Evolutionary conservation across 2,888 invertebrate genomes (phyloP), one percentile per base, ranked within the genome.

Genomic region (Celastrina argiolus): DNA sequence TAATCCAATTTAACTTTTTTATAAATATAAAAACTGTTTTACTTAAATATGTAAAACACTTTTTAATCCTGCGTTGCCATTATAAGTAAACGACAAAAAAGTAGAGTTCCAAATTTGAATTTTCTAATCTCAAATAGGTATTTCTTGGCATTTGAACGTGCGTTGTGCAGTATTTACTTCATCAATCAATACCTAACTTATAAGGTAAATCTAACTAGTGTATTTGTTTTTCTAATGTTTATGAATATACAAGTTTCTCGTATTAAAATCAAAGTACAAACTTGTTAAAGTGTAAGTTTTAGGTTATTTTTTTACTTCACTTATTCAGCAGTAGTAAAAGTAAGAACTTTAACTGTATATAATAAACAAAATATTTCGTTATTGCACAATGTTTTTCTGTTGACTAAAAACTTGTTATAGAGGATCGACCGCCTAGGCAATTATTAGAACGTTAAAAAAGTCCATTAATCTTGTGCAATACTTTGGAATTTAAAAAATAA

Each of bases 361-460:
- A 12, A 22, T 14, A 51, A 26, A 51, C 51, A 51, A 5, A 28
- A 28, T 28, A 31, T 31, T 26, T 51, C 6, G 22, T 26, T 18
- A 51, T 51, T 51, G 51, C 51, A 26, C 51, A 51, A 51, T 26
- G 12, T 51, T 51, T n/a, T 51, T 51, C 14, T 51, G 51, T 22
- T 51, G 10, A 51, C 51, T 51, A 51, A 51, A 31, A 51, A 51
- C 51, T 51, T 12, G 51, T 51, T 51, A 26, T 22, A 51, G 31
- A 31, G 26, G 22, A 51, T 51, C 51, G 14, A 12, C 12, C 8
- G 51, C 14, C 22, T 51, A 51, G 51, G 5, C 26, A 51, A 51
- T 26, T 26, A 51, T 12, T 10, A 26, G 22, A 22, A 14, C 51
- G 22, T 22, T 51, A 51, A 51, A 51, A 51, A 51, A 51, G 22